Evolutionary conservation across 2,797 vertebrate genomes (phyloP), one percentile per base, ranked within the genome.

Genomic region (Rhynchotus rufescens): DNA sequence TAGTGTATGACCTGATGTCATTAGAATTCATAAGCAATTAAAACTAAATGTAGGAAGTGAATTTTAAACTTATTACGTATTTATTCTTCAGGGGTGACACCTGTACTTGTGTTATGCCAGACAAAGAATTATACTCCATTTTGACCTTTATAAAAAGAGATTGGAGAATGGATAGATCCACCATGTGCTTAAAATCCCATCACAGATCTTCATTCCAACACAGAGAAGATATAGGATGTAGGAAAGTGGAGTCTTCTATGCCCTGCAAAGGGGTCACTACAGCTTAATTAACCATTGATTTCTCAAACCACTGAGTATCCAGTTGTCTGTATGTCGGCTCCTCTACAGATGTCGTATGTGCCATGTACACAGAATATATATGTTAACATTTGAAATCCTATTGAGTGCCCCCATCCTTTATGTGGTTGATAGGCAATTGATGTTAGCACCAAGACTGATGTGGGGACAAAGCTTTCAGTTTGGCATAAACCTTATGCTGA

Each of bases 241-340:
- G 56, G 51, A 65, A 68, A 11, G 57, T 25, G 68, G 64, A 84
- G 32, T 44, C 47, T 88, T 93, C 85, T 94, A 61, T 86, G 51
- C 45, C 44, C 25, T 72, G 57, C 51, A 45, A 40, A 62, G 19
- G 34, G 80, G 84, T 81, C 86, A 68, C 36, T 54, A 60, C 77
- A 59, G 61, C 61, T 93, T 89, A 93, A 94, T 95, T 95, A 94
- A 80, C 67, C 54, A 25, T 86, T 80, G 61, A 72, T 94, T 96
- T 93, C 82, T 91, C 68, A 84, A 73, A 66, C 57, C 44, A 61
- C 1, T 1, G 45, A 72, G 11, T 80, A 71, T 64, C 64, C 92
- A 86, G 68, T 83, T 94, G 72, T 78, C 89, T 93, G 40, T 56
- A n/a, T 42, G 47, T 71, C 60, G 60, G 87, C 52, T 76, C 52